Base-by-base conservation (phyloP, 2,113 vertebrate species). In the Scortum barcoo region DNA sequence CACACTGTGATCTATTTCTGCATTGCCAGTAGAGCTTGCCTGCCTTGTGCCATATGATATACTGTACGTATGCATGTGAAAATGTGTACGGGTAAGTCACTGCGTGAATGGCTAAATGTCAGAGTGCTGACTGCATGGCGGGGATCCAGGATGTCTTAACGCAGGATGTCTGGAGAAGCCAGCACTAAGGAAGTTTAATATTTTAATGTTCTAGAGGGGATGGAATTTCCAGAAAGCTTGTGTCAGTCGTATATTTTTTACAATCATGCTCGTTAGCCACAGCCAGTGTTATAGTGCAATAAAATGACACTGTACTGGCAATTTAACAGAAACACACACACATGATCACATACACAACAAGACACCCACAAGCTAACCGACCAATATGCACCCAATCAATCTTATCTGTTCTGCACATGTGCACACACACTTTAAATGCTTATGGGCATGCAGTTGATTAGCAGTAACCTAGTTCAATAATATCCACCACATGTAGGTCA, bases 401-500 rank as follows among this genome's bases (percentile, higher is more conserved):
- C 73, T 70, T 75, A 88, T 90, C 72, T 86, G 61, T 33, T 84
- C 54, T 66, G 36, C 75, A 56, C 71, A 83, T 48, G 40, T 63
- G 54, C 26, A 60, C 70, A 69, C 60, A 84, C 60, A 78, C 78
- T 82, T 80, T 80, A 40, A 85, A 79, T 87, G 88, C 90, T 87
- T 86, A 67, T 87, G 83, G 91, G 80, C 90, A 89, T 53, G 44
- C 28, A 86, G 76, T 87, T 91, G 91, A 93, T 93, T 89, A 93
- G 88, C 87, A 74, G 72, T 80, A 93, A 91, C 90, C 91, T 84
- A 92, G 89, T 93, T 94, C 91, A 88, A 91, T 93, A 92, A 72
- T 84, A 93, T 88, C 81, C 80, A 80, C 83, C 62, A 83, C 82
- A 94, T 93, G 82, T 94, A 91, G 94, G 93, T 92, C 93, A 94